Base-by-base conservation (phyloP, 2,797 vertebrate genomes). In the Enteromius afrohamiltoni region DNA sequence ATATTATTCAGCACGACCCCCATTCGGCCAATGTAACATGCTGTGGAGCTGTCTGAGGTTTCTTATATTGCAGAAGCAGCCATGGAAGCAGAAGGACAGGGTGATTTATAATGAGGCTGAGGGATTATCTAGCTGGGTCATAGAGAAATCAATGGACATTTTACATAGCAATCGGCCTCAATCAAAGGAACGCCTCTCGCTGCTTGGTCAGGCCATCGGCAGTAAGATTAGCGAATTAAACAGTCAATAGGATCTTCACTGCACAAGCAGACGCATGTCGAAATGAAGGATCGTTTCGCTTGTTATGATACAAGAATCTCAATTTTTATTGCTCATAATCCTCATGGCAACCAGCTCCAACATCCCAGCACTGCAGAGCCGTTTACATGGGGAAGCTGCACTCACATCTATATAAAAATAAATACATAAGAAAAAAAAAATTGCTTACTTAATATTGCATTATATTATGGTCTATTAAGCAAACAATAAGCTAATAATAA, bases 131-230 rank as follows among this genome's bases (percentile, higher is more conserved):
- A 34, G 82, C 82, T 45, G 26, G 55, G 69, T 64, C 69, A 67
- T 47, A 77, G 23, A 77, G 78, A 84, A 86, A 86, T 86, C 82
- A 65, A 86, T 84, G 65, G 55, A 79, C 77, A 70, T 83, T 83
- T 86, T 86, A 70, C 81, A 83, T 75, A 76, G 85, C 62, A 67
- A 55, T 55, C 34, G 37, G 64, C 42, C 17, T 65, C 71, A 77
- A 80, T 86, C 60, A 84, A 77, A 80, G 45, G 21, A 40, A 58
- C 4, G 31, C 67, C 69, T 83, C 42, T 62, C 67, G n/a, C 10
- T 11, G 45, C 49, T 71, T 85, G 69, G 75, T 82, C 80, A 64
- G 58, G 82, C 17, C 71, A 82, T 84, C 26, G 79, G 76, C 51
- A 71, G 69, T 58, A 69, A 76, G 79, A 80, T 86, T 77, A 83